Evolutionary conservation across 2,797 vertebrate species (phyloP).

Genomic region (Nasua narica): DNA sequence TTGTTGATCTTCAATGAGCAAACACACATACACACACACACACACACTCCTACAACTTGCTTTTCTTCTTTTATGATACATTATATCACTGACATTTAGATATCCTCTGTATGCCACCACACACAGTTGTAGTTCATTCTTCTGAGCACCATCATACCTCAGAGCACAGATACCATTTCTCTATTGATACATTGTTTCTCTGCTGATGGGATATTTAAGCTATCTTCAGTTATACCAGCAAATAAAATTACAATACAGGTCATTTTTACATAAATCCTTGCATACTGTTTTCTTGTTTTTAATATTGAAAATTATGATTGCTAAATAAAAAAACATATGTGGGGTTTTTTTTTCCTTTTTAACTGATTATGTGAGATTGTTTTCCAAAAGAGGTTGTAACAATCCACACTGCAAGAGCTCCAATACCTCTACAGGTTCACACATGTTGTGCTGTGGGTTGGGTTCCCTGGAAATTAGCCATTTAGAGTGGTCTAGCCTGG

Average conservation of each 20-base stretch:
- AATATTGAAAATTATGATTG: not conserved
- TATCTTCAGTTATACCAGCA: conserved; percentile 11
- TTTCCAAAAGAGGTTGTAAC: not conserved
- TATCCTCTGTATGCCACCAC: not conserved
- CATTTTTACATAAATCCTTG: not conserved
- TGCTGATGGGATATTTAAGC: not conserved
- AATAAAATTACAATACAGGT: not conserved
- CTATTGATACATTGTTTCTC: not conserved
- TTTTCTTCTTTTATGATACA: not conserved
- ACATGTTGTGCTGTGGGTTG: not conserved
- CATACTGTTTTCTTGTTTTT: not conserved
- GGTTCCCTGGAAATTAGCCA: not conserved
- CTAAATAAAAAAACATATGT: not conserved
- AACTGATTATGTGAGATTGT: not conserved
- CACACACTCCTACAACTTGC: not conserved
- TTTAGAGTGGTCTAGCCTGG: not conserved
- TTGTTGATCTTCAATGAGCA: not conserved
- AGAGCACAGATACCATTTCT: not conserved
- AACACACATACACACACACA: not conserved
- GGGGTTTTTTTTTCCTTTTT: not conserved
- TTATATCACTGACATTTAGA: not conserved
- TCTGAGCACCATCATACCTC: not conserved
- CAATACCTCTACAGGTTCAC: not conserved
- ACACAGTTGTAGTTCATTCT: not conserved
- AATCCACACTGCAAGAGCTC: not conserved